Base-by-base conservation (phyloP, 1,140 invertebrate genomes). In the Acromyrmex charruanus region DNA sequence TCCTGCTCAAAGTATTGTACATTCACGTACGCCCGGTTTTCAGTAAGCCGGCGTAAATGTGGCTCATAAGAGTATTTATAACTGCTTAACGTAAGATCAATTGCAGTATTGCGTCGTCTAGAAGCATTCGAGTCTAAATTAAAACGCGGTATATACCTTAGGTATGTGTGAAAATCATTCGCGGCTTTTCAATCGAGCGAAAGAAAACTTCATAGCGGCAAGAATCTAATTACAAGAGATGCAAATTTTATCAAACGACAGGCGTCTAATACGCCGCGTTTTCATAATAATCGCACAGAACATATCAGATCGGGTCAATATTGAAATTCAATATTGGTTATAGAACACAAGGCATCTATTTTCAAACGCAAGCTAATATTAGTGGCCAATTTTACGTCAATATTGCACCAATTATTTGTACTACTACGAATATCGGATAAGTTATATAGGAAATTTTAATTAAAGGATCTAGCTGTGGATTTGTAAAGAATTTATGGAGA, bases 1-100 rank as follows among this genome's bases (percentile, higher is more conserved):
- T 87, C 85, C 85, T 87, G 85, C 55, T 77, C 63, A 86, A 79
- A 49, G 53, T 59, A 86, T 80, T 79, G 35, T 79, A 55, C 39
- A 18, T 28, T 21, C 84, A 18, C 31, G 16, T 55, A 44, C 53
- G 49, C 51, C 7, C 51, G 51, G 28, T 82, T 87, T 58, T 79
- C 74, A 39, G 51, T 86, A 69, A 61, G 7, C 21, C 49, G 25
- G n/a, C 51, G 35, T 80, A 80, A 79, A 80, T 44, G 35, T 21
- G 25, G 25, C 21, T 80, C 59, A 39, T 86, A 86, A 77, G 35
- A 10, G 39, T 86, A 86, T 86, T 86, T 79, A 86, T 86, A 86
- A 66, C 74, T 21, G 72, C 35, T 79, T 85, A 85, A 86, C 53
- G 35, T 51, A 82, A 68, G 53, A 86, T 80, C 75, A 68, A 79